Base-by-base conservation (phyloP, 1,140 invertebrate genomes). In the Aphidius ervi region DNA sequence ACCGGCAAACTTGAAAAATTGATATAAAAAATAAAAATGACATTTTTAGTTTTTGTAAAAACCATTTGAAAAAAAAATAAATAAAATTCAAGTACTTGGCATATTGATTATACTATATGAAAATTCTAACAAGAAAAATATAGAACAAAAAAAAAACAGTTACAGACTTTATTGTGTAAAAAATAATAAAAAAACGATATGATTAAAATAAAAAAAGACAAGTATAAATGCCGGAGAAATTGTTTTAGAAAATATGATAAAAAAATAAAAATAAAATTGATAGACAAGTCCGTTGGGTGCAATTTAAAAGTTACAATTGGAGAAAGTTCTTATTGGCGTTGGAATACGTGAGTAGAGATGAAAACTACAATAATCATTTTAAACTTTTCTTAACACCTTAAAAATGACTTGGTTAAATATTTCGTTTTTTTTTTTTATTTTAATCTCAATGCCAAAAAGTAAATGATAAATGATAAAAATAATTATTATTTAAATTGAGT, bases 241-340 rank as follows among this genome's bases (percentile, higher is more conserved):
- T 53, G 9, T 37, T 46, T 5, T 9, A 7, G 16, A 58, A 50
- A 46, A 45, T 20, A 63, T 23, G 20, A 43, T 48, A 16, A 57
- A 20, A 56, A 43, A 31, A 48, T 20, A 58, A 40, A 49, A 45
- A 56, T 45, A 46, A 50, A 45, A 43, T 41, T 42, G 47, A 57
- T 45, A 31, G 23, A 50, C 50, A 45, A 57, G 46, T 62, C 54
- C 47, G 55, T 56, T 9, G 60, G 59, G 56, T 9, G 62, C 65
- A 66, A 66, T 61, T 56, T 61, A 59, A 58, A 63, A 66, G 59
- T 66, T 66, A 66, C 62, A 62, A 66, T 63, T 63, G 65, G 56
- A 61, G 53, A 62, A 66, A 66, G 65, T 66, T 63, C 65, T 62
- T 62, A 63, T 66, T 66, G 62, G 59, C 59, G 59, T 31, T 31